Conservation (phyloP, 2,113 vertebrate genomes). For the Ctenomys sociabilis region DNA sequence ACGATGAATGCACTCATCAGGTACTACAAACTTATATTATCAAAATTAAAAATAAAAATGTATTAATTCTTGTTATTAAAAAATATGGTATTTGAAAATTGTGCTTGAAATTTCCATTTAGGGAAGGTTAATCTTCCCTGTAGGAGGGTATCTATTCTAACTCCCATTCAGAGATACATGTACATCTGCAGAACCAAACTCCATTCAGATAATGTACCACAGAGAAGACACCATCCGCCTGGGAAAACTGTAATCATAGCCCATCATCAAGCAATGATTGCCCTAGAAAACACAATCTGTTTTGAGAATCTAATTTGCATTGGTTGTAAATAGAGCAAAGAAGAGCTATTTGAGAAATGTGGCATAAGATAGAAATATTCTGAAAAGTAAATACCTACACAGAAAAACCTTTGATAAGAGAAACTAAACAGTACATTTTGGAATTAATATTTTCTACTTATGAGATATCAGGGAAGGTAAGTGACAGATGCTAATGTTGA, state of each 20-base stretch:
- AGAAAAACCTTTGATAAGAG: not conserved
- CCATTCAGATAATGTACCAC: not conserved
- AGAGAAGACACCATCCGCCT: not conserved
- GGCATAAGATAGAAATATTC: not conserved
- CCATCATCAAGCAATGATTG: not conserved
- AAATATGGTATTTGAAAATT: not conserved
- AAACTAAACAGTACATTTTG: not conserved
- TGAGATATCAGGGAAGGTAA: not conserved
- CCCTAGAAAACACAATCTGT: not conserved
- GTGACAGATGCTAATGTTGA: too few species aligned
- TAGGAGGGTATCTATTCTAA: not conserved
- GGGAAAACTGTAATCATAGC: not conserved
- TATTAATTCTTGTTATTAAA: not conserved
- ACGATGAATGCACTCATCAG: not conserved
- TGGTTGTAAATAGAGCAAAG: not conserved
- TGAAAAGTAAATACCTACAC: not conserved
- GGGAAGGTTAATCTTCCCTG: not conserved
- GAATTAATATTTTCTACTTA: not conserved
- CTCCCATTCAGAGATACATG: not conserved
- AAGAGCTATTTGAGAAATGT: not conserved
- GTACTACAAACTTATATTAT: not conserved
- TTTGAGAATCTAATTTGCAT: not conserved
- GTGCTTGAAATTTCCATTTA: not conserved
- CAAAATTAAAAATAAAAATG: not conserved
- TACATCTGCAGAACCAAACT: not conserved